A percentile compares a stretch with the other conserved stretches of the same genome.
Conservation (phyloP, 2,888 invertebrate genomes). For the Gibbula magus region DNA sequence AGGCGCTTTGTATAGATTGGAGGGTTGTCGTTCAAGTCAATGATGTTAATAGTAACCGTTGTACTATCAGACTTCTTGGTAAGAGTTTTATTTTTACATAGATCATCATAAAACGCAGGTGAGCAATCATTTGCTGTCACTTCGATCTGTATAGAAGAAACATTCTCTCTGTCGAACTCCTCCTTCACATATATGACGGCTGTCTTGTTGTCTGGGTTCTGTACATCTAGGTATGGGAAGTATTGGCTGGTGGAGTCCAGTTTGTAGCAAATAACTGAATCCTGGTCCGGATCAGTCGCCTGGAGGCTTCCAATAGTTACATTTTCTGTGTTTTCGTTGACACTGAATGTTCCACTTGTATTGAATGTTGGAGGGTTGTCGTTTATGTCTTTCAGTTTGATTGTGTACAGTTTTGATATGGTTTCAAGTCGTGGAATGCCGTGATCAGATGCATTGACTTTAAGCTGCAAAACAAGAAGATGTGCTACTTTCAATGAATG, state of each 20-base stretch:
- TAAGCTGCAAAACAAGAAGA: background rate
- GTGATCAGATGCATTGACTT: background rate
- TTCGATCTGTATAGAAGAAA: background rate
- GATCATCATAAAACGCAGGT: background rate
- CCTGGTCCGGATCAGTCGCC: background rate
- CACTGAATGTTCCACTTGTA: background rate
- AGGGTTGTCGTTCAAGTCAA: background rate
- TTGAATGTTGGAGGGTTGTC: slow-evolving; percentile 25
- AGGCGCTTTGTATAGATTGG: background rate
- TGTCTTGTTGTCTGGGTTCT: background rate
- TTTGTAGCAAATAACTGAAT: background rate
- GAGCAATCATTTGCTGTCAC: background rate
- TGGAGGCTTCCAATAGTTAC: background rate
- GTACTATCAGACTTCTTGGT: background rate
- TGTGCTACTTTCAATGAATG: no score
- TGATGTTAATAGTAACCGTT: background rate
- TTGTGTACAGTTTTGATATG: background rate
- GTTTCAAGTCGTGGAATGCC: background rate
- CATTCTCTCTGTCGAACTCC: background rate
- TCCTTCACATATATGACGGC: background rate
- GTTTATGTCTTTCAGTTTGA: slow-evolving; percentile 17
- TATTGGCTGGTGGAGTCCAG: background rate
- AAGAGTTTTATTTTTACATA: background rate
- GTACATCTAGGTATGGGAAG: no score
- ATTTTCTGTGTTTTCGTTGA: background rate